Evolutionary conservation across 2,113 vertebrate genomes (phyloP).

Genomic region (Dolichotis patagonum): DNA sequence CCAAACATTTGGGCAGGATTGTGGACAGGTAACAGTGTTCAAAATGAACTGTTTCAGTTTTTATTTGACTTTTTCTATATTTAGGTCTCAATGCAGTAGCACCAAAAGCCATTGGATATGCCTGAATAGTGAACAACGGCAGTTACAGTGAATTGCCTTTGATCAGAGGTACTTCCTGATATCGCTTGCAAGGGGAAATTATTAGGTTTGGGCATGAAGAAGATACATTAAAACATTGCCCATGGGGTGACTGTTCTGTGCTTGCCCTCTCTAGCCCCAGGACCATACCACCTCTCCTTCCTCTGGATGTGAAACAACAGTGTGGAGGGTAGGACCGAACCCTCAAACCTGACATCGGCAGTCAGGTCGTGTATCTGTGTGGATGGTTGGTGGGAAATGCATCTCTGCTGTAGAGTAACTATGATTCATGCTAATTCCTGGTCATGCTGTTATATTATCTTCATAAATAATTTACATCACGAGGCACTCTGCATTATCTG

Average conservation of each 20-base stretch:
- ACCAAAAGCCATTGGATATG: background rate
- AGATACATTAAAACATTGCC: background rate
- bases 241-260: background rate
- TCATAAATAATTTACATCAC: conserved; percentile 70
- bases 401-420: background rate
- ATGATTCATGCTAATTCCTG: conserved; percentile 18
- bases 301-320: background rate
- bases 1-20: background rate
- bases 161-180: conserved; percentile 51
- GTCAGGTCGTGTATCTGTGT: background rate
- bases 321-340: background rate
- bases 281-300: background rate
- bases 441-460: conserved; percentile 67
- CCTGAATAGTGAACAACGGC: background rate
- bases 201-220: background rate
- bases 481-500: conserved; percentile 77
- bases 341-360: background rate
- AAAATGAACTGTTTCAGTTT: background rate
- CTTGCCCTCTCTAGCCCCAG: background rate
- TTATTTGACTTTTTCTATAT: background rate
- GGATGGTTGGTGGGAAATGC: background rate
- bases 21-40: conserved; percentile 22
- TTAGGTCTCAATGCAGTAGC: background rate
- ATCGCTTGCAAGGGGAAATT: conserved; percentile 40
- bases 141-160: background rate